A percentile compares a stretch with the other conserved stretches of the same genome.
Evolutionary conservation across 2,113 vertebrate species (phyloP).

Genomic region (Mustela lutreola): DNA sequence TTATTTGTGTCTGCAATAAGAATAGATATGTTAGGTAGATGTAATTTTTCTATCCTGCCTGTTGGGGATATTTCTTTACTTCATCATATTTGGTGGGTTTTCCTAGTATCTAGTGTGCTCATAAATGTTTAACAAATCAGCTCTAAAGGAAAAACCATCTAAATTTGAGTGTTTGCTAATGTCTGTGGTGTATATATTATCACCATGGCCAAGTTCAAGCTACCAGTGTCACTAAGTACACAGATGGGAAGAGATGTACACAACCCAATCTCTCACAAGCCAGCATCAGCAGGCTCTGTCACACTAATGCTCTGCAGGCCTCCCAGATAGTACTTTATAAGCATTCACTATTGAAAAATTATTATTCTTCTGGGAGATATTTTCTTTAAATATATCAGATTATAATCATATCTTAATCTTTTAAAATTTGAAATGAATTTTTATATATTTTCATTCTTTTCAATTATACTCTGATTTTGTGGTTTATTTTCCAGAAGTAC

Average conservation of each 20-base stretch:
- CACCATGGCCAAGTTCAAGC: background rate
- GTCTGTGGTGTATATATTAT: background rate
- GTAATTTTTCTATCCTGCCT: background rate
- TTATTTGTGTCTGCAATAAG: background rate
- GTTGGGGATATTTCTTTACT: background rate
- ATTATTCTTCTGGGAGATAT: background rate
- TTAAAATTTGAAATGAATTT: background rate
- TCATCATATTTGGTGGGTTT: background rate
- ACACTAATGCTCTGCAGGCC: fast-evolving
- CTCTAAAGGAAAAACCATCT: background rate
- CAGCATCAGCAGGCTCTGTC: fast-evolving
- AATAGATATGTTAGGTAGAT: background rate
- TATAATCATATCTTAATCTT: background rate
- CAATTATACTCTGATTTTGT: background rate
- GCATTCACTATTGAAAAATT: background rate
- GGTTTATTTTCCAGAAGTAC: conserved; percentile 14
- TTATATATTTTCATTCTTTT: background rate
- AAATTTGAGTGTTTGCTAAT: background rate
- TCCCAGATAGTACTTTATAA: background rate
- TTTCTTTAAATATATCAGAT: background rate
- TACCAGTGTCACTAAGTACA: background rate
- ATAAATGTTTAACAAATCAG: background rate
- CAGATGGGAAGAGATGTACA: background rate
- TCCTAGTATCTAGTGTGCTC: background rate
- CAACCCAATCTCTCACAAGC: background rate